Base-by-base conservation (phyloP, 2,888 invertebrate genomes). In the Sisyra nigra region DNA sequence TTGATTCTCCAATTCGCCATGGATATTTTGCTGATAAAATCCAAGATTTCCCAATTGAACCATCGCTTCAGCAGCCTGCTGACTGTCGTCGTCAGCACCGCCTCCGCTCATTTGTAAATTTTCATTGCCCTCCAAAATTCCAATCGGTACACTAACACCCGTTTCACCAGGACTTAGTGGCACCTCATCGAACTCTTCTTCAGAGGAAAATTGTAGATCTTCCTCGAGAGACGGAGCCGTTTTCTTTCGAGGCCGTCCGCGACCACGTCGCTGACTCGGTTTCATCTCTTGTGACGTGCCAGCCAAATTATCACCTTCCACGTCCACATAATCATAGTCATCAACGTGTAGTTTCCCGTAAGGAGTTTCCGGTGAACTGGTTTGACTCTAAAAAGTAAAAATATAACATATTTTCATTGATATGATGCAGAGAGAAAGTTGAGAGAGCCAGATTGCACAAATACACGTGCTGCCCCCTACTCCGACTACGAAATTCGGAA, bases 51-150 rank as follows among this genome's bases (percentile, higher is more conserved):
- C 70, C 32, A 83, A 66, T 57, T 82, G 80, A 33, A 81, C 80
- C 76, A 82, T 78, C 8, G 82, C 79, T 59, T 82, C 82, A 1
- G 78, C 80, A 1, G 74, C 82, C 54, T 82, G 81, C 55, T 78
- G 79, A 50, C 61, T 62, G 48, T 61, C 11, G 18, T 57, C 57
- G 43, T 52, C 54, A 14, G 51, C 56, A 8, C 49, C 52, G 7
- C 11, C 56, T 9, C 49, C 52, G 9, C 11, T n/a, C n/a, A 37
- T 37, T 18, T 14, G 17, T 18, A 37, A 3, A n/a, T 48, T 17
- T 55, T 58, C 44, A 57, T 52, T 48, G 57, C 60, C 13, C 54
- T 53, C 31, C 52, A 51, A 14, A 42, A 64, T 50, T 50, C 61
- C 56, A 50, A 70, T 67, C 0, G 68, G 66, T 33, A 63, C 65